A percentile compares a stretch with the other conserved stretches of the same genome.
Conservation (phyloP, 2,113 vertebrate genomes). For the Silurus meridionalis region DNA sequence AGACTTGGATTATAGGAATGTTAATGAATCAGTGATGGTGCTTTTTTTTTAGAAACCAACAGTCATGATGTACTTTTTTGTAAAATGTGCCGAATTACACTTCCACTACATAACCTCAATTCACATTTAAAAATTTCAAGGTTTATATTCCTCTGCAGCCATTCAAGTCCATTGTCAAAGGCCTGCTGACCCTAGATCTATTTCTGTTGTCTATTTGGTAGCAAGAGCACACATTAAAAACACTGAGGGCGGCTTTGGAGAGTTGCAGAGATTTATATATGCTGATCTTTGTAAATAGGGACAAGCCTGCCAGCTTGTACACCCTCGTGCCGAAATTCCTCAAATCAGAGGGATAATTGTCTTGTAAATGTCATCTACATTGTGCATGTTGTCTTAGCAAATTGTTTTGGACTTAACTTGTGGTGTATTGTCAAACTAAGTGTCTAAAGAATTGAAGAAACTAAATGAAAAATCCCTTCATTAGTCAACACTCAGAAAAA, state of each 20-base stretch:
- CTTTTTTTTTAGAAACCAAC: neutral
- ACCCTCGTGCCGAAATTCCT: neutral
- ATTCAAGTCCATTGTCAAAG: slow-evolving; percentile 22
- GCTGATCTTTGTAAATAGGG: slow-evolving; percentile 39
- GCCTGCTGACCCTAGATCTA: slow-evolving; percentile 21
- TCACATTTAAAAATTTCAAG: neutral
- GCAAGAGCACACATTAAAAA: slow-evolving; percentile 22
- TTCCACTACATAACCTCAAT: neutral
- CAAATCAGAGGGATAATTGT: slow-evolving; percentile 1
- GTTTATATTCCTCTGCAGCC: neutral
- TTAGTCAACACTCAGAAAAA: slow-evolving; percentile 40
- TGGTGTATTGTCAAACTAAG: neutral
- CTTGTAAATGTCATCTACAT: neutral
- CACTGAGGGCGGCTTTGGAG: slow-evolving; percentile 5
- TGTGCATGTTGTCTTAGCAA: slow-evolving; percentile 22
- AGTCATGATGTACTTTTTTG: neutral
- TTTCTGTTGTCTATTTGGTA: slow-evolving; percentile 40
- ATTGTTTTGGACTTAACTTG: slow-evolving; percentile 15
- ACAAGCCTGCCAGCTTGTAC: slow-evolving; percentile 10
- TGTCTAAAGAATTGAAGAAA: neutral
- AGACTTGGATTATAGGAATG: slow-evolving; percentile 8
- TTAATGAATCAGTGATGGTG: neutral
- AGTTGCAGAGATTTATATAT: slow-evolving; percentile 29
- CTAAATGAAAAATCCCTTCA: slow-evolving; percentile 5
- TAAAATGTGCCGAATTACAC: neutral